A percentile compares a stretch with the other conserved stretches of the same genome.
Evolutionary conservation across 1,140 invertebrate species (phyloP).

Genomic region (Sycobia sp.): DNA sequence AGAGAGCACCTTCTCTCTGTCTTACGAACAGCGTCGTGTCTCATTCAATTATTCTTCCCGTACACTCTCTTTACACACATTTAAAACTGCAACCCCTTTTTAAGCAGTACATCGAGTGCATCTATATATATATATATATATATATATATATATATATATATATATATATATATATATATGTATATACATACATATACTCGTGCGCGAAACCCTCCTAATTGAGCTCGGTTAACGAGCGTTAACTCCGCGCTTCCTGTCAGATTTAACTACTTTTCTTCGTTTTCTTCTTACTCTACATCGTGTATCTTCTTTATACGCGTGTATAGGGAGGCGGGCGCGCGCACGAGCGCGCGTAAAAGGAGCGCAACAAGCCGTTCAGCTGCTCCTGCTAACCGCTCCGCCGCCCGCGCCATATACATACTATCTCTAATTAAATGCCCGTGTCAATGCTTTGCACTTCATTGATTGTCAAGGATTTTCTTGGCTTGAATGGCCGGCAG

Average conservation of each 20-base stretch:
- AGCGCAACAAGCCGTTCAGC: neutral
- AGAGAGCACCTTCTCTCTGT: too few relatives aligned
- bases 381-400: neutral
- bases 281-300: slow-evolving; percentile 24
- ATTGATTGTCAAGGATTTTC: slow-evolving; percentile 36
- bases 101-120: too few relatives aligned
- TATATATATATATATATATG: neutral
- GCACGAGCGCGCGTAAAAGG: too few relatives aligned
- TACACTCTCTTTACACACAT: too few relatives aligned
- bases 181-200: neutral
- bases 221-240: slow-evolving; percentile 32
- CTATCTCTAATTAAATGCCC: slow-evolving; percentile 16
- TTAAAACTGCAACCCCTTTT: too few relatives aligned
- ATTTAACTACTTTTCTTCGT: slow-evolving; percentile 33
- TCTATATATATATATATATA: neutral
- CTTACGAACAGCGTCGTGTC: too few relatives aligned
- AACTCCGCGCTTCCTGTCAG: slow-evolving; percentile 36
- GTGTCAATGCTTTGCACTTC: slow-evolving; percentile 29
- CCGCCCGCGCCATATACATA: too few relatives aligned
- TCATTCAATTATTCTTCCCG: too few relatives aligned
- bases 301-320: too few relatives aligned
- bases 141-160: neutral
- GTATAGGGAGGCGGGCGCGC: neutral
- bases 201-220: slow-evolving; percentile 24
- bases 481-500: slow-evolving; percentile 1